Base-by-base conservation (phyloP, 2,113 vertebrate species). In the Clarias gariepinus region DNA sequence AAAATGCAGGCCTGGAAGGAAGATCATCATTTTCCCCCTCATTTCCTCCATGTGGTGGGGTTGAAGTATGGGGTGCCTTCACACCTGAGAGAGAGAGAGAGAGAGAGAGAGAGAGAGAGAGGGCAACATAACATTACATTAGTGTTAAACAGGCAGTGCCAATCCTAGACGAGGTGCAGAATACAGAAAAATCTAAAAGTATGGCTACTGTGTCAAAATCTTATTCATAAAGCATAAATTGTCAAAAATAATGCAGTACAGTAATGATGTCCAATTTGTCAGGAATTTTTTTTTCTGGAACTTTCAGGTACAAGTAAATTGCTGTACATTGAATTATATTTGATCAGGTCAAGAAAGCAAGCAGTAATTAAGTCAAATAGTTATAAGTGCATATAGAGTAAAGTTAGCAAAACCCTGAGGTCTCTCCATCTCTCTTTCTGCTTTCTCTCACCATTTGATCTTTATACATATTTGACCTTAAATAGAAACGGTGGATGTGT, bases 381-480 rank as follows among this genome's bases (percentile, higher is more conserved):
- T 78, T 57, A 60, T 78, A 71, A 80, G 63, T 78, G 73, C 80
- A 82, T 25, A 23, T 30, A 74, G 77, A 69, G 78, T 53, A 93
- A 88, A 90, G 77, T 76, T 83, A 76, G 83, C 87, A 87, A 86
- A 81, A 93, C 91, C 91, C 88, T 81, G 89, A 90, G 87, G 88
- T 66, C 18, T 3, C 33, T 52, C 83, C 74, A 91, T 89, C 86
- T 28, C 53, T 80, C 73, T 79, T 53, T 83, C 47, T 28, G 63
- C 55, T 47, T n/a, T 83, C 41, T 81, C 84, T 83, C 60, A 57
- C 63, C 85, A 82, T 81, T 81, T 92, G 91, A 91, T 92, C 90
- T 93, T 93, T 91, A 92, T 93, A 92, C 90, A 88, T 88, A 88
- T 86, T 89, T 53, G 68, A 85, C 82, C 66, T 82, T 85, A 77